Conservation (phyloP, 2,888 invertebrate species). For the Hirtodrosophila duncani region DNA sequence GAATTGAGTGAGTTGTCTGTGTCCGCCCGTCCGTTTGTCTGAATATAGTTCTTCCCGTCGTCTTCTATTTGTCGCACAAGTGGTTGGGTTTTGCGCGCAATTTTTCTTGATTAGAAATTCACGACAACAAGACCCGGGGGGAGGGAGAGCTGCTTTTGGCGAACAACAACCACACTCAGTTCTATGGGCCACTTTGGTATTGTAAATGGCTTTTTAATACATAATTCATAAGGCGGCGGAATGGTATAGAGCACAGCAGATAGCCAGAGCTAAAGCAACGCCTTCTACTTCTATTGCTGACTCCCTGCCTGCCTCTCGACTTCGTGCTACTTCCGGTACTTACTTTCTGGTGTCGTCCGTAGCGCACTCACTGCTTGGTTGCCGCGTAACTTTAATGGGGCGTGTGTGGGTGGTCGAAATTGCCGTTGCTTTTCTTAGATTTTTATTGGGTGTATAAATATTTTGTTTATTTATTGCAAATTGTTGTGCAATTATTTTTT, state of each 20-base stretch:
- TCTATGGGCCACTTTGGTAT: constrained; percentile 45
- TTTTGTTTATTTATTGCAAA: too few relatives aligned
- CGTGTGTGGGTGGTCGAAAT: too few relatives aligned
- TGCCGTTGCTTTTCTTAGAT: too few relatives aligned
- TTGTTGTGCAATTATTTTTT: too few relatives aligned
- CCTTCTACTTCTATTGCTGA: constrained; percentile 13
- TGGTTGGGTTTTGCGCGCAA: constrained; percentile 32
- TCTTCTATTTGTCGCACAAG: constrained; percentile 47
- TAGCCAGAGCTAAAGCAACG: background rate
- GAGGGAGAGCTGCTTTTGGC: background rate
- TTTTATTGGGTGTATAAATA: too few relatives aligned
- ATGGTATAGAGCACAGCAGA: constrained; percentile 15
- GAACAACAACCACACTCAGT: constrained; percentile 13
- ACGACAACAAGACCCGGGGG: constrained; percentile 26
- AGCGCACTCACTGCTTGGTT: background rate
- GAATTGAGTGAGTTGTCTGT: too few relatives aligned
- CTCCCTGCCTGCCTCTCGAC: constrained; percentile 7
- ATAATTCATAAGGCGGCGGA: constrained; percentile 59
- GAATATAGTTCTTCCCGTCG: too few relatives aligned
- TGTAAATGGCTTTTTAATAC: constrained; percentile 59
- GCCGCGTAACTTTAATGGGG: too few relatives aligned
- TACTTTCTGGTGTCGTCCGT: constrained; percentile 43
- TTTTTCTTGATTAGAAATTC: constrained; percentile 64
- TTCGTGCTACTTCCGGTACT: constrained; percentile 57
- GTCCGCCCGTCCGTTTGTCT: too few relatives aligned